Percentiles rank a stretch among this genome's conserved stretches.
Conservation (phyloP, 1,140 invertebrate species). For the Ostrea denselamellosa region DNA sequence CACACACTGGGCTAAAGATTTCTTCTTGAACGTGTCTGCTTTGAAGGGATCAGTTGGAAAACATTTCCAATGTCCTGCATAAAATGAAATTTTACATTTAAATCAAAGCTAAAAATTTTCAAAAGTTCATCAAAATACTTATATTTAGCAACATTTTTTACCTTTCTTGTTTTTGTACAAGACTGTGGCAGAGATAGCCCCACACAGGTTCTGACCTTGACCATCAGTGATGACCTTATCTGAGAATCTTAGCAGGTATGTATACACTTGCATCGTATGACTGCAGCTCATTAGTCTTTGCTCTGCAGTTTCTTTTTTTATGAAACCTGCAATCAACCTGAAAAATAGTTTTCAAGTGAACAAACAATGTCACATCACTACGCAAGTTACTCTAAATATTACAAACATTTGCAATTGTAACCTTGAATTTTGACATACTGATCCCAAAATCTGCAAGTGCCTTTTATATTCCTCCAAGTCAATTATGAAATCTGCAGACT, state of each 20-base stretch:
- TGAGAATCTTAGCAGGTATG: slow-evolving; percentile 51
- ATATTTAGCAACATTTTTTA: neutral
- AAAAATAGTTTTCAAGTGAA: neutral
- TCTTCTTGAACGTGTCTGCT: slow-evolving; percentile 53
- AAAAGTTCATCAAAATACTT: neutral
- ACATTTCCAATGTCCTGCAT: slow-evolving; percentile 21
- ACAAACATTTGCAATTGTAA: no score
- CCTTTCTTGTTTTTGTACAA: slow-evolving; percentile 43
- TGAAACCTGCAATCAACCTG: slow-evolving; percentile 55
- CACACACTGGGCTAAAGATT: slow-evolving; percentile 44
- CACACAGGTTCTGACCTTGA: slow-evolving; percentile 59
- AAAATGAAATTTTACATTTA: neutral
- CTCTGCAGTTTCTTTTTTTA: slow-evolving; percentile 43
- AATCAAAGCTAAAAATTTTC: neutral
- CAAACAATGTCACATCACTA: no score
- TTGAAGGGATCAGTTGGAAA: slow-evolving; percentile 46
- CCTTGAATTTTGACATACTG: no score
- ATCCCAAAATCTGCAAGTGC: no score
- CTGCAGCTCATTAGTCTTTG: slow-evolving; percentile 28
- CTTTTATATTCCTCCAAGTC: no score
- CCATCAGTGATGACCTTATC: slow-evolving; percentile 56
- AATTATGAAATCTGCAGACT: no score
- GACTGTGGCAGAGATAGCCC: slow-evolving; percentile 52
- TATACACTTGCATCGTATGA: neutral
- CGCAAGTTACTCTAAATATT: no score